Evolutionary conservation across 37 sponge, comb jelly and placozoan species (phyloP).

Genomic region (Agelas oroides): DNA sequence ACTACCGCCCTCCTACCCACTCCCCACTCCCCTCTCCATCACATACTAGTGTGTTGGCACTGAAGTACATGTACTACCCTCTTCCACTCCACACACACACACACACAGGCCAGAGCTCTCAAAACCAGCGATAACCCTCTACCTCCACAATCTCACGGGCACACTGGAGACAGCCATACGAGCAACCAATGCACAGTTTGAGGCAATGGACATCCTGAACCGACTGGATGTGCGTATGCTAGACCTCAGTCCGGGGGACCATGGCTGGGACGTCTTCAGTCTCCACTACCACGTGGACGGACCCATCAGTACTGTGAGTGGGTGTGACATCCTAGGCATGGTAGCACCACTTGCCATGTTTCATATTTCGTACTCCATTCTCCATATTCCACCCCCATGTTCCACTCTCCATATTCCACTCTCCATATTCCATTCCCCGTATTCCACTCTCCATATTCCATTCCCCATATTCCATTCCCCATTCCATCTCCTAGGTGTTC

Average conservation of each 20-base stretch:
- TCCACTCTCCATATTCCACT: background rate
- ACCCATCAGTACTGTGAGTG: constrained; percentile 85
- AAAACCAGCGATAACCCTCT: constrained; percentile 77
- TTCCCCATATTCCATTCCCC: no score
- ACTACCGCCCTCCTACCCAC: no score
- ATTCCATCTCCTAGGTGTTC: constrained; percentile 73
- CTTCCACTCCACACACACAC: no score
- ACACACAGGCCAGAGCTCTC: constrained; percentile 76
- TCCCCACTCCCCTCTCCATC: no score
- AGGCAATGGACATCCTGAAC: constrained; percentile 81
- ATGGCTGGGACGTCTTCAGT: constrained; percentile 98
- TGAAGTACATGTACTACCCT: no score
- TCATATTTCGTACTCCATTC: background rate
- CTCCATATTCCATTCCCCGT: background rate
- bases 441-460: no score
- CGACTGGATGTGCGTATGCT: constrained; percentile 92
- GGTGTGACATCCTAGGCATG: no score
- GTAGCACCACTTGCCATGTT: no score
- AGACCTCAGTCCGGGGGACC: constrained; percentile 88
- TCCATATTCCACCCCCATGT: background rate
- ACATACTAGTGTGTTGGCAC: no score
- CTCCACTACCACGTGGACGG: constrained; percentile 96
- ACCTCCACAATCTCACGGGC: constrained; percentile 90
- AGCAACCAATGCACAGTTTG: constrained; percentile 98
- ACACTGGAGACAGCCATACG: constrained; percentile 88